A percentile compares a stretch with the other conserved stretches of the same genome.
Conservation (phyloP, 2,797 vertebrate species). For the Channa striata region DNA sequence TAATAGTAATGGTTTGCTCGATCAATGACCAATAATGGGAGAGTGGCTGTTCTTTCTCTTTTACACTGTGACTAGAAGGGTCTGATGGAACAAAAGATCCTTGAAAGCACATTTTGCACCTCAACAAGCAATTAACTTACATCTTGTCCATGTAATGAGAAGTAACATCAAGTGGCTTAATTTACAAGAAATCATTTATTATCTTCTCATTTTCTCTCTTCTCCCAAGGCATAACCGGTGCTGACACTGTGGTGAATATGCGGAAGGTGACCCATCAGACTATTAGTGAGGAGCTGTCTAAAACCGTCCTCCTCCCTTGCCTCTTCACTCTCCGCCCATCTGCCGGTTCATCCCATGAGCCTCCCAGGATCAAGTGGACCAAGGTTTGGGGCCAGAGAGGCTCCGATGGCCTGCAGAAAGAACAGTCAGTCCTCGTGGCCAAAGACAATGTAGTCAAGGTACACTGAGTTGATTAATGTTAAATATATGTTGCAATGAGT, state of each 20-base stretch:
- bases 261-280: conserved; percentile 87
- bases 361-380: conserved; percentile 96
- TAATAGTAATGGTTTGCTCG: conserved; percentile 38
- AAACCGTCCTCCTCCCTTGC: conserved; percentile 92
- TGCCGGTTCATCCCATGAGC: conserved; percentile 80
- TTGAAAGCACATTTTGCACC: conserved; percentile 26
- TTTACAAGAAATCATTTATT: conserved; percentile 39
- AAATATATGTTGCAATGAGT: neutral
- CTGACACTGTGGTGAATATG: conserved; percentile 90
- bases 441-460: conserved; percentile 94
- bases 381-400: conserved; percentile 91
- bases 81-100: conserved; percentile 33
- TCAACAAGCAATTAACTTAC: conserved; percentile 45
- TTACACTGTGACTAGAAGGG: conserved; percentile 18
- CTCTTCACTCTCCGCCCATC: conserved; percentile 86
- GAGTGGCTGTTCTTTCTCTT: conserved; percentile 27
- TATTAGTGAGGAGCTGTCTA: conserved; percentile 87
- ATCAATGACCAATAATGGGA: conserved; percentile 71
- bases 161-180: conserved; percentile 15
- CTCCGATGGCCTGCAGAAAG: conserved; percentile 85
- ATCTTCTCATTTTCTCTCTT: conserved; percentile 4
- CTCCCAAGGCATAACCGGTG: conserved; percentile 72
- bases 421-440: conserved; percentile 92
- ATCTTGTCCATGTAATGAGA: conserved; percentile 39
- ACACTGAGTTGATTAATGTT: neutral